Conservation (phyloP, 2,888 invertebrate species). For the Pandemis cinnamomeana region DNA sequence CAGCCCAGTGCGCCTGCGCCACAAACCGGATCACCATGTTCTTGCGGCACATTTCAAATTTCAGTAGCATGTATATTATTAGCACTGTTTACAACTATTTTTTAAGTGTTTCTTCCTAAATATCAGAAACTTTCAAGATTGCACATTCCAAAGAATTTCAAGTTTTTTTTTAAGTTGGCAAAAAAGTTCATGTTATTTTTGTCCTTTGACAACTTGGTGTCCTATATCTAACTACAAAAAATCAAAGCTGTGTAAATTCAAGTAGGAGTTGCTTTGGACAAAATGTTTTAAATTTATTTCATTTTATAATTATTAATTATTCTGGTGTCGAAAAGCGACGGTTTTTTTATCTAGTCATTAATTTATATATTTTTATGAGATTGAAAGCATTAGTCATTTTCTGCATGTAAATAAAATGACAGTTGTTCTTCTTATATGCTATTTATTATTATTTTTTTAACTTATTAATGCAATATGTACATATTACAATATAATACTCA, state of each 20-base stretch:
- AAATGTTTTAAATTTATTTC: neutral
- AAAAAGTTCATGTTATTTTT: neutral
- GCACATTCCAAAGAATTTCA: conserved; percentile 22
- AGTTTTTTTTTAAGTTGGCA: neutral
- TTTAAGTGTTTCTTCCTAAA: conserved; percentile 8
- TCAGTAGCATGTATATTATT: conserved; percentile 14
- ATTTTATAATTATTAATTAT: neutral
- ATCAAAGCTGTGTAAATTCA: neutral
- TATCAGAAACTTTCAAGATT: neutral
- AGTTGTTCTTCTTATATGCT: conserved; percentile 24
- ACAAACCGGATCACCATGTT: neutral
- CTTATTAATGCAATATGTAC: conserved; percentile 60
- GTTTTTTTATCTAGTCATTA: conserved; percentile 35
- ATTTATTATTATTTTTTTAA: conserved; percentile 40
- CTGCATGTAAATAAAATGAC: conserved; percentile 24
- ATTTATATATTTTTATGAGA: conserved; percentile 1
- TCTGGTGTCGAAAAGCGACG: neutral
- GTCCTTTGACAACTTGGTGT: neutral
- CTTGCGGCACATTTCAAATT: conserved; percentile 1
- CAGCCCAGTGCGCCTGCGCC: conserved; percentile 13
- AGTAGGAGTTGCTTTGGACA: neutral
- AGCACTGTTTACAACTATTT: conserved; percentile 5
- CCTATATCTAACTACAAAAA: too few relatives aligned
- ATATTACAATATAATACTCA: conserved; percentile 51
- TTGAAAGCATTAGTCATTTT: neutral